Evolutionary conservation across 2,113 vertebrate genomes (phyloP).

Genomic region (Ammodytes dubius): DNA sequence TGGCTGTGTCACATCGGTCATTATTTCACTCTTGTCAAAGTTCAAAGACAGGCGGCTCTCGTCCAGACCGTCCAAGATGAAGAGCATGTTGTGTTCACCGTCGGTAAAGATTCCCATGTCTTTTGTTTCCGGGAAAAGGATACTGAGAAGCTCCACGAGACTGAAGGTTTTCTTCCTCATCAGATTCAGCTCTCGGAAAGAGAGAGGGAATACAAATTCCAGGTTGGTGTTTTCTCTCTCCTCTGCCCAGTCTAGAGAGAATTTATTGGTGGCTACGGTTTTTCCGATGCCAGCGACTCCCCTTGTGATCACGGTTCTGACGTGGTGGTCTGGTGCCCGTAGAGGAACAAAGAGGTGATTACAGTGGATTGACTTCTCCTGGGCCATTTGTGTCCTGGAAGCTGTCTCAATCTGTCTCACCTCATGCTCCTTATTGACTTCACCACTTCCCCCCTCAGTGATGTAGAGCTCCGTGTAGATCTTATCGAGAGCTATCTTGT

Average conservation of each 20-base stretch:
- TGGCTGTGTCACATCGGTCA: constrained; percentile 49
- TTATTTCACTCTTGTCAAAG: constrained; percentile 63
- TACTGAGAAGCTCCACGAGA: constrained; percentile 51
- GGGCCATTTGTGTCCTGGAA: constrained; percentile 17
- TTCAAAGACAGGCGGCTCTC: constrained; percentile 70
- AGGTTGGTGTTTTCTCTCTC: constrained; percentile 58
- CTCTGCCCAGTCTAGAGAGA: constrained; percentile 76
- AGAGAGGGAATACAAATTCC: constrained; percentile 71
- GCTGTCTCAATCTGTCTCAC: constrained; percentile 66
- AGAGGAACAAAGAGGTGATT: constrained; percentile 50
- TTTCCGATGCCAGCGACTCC: constrained; percentile 80
- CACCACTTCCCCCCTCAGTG: constrained; percentile 55
- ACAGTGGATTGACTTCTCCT: constrained; percentile 72
- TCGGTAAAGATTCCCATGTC: constrained; percentile 38
- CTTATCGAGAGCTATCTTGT: constrained; percentile 58
- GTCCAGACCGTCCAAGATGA: constrained; percentile 78
- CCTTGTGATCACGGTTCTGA: constrained; percentile 71
- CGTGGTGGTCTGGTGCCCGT: background rate
- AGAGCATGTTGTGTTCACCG: constrained; percentile 44
- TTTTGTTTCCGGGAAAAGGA: constrained; percentile 66
- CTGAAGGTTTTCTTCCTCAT: constrained; percentile 52
- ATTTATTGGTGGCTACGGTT: constrained; percentile 67
- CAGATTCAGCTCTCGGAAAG: constrained; percentile 73
- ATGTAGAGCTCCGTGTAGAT: constrained; percentile 80
- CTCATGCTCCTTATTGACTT: constrained; percentile 73